Evolutionary conservation across 2,113 vertebrate genomes (phyloP).

Genomic region (Neoarius graeffei): DNA sequence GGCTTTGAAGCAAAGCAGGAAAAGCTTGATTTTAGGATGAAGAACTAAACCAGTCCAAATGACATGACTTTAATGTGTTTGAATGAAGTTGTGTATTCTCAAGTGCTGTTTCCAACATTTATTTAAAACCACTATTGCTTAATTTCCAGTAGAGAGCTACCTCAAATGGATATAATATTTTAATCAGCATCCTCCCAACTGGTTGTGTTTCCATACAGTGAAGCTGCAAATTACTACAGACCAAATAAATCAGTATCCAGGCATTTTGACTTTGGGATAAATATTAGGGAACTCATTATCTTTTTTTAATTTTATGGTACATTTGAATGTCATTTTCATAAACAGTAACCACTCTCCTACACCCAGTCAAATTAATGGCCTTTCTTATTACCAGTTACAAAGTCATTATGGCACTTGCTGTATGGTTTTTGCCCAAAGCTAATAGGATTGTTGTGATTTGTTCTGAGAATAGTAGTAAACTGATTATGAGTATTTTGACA

Average conservation of each 20-base stretch:
- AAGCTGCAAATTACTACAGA: not conserved
- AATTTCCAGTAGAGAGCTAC: constrained; percentile 82
- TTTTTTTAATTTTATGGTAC: not conserved
- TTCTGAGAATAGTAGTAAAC: not conserved
- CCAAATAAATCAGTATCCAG: not conserved
- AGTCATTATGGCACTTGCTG: not conserved
- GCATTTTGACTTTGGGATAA: not conserved
- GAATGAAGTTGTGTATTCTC: not conserved
- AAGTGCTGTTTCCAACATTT: constrained; percentile 27
- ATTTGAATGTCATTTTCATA: not conserved
- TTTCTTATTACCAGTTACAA: not conserved
- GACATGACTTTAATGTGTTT: constrained; percentile 17
- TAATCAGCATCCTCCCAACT: not conserved
- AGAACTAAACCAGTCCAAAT: constrained; percentile 8
- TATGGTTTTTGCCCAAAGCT: not conserved
- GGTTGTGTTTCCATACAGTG: constrained; percentile 4
- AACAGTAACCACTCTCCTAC: not conserved
- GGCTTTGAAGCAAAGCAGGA: constrained; percentile 55
- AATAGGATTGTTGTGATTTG: constrained; percentile 9
- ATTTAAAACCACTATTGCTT: constrained; percentile 68
- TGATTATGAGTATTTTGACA: constrained; percentile 21
- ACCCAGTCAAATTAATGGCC: not conserved
- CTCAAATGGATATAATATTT: constrained; percentile 74
- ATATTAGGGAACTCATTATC: not conserved
- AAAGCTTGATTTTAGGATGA: constrained; percentile 32